Percentiles rank a stretch among this genome's conserved stretches.
Evolutionary conservation across 2,888 invertebrate genomes (phyloP).

Genomic region (Mythimna vitellina): DNA sequence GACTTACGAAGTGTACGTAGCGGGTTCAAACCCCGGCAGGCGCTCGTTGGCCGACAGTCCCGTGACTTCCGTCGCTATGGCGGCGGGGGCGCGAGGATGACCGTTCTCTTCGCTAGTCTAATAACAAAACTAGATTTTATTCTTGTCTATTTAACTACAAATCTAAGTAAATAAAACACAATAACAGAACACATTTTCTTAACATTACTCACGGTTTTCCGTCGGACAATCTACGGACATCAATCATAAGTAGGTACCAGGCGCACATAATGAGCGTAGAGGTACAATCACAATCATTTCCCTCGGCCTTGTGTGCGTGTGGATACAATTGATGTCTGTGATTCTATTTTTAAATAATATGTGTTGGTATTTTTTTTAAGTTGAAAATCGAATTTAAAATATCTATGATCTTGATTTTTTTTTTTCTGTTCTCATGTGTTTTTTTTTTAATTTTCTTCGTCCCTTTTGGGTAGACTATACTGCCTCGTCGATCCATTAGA

Average conservation of each 20-base stretch:
- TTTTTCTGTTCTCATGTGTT: too few relatives aligned
- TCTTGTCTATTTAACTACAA: neutral
- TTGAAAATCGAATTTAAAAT: conserved; percentile 1
- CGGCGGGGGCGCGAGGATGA: too few relatives aligned
- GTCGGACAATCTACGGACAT: conserved; percentile 60
- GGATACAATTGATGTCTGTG: conserved; percentile 44
- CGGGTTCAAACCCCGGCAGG: too few relatives aligned
- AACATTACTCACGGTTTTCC: conserved; percentile 58
- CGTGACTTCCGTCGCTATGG: too few relatives aligned
- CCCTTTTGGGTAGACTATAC: too few relatives aligned
- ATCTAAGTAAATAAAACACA: conserved; percentile 21
- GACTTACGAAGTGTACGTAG: too few relatives aligned
- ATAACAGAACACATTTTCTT: conserved; percentile 51
- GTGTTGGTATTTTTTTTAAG: conserved; percentile 21
- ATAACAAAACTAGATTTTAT: neutral
- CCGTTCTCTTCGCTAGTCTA: neutral
- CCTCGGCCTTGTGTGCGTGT: conserved; percentile 62
- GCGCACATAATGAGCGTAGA: conserved; percentile 65
- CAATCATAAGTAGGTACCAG: conserved; percentile 66
- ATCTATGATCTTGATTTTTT: neutral
- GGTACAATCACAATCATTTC: conserved; percentile 64
- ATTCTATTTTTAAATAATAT: conserved; percentile 40
- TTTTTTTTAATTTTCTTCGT: neutral
- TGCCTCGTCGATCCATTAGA: too few relatives aligned
- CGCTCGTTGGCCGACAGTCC: too few relatives aligned